phyloP scores from a whole-genome alignment of 2,797 vertebrate species.

The Pseudochaenichthys georgianus region DNA sequence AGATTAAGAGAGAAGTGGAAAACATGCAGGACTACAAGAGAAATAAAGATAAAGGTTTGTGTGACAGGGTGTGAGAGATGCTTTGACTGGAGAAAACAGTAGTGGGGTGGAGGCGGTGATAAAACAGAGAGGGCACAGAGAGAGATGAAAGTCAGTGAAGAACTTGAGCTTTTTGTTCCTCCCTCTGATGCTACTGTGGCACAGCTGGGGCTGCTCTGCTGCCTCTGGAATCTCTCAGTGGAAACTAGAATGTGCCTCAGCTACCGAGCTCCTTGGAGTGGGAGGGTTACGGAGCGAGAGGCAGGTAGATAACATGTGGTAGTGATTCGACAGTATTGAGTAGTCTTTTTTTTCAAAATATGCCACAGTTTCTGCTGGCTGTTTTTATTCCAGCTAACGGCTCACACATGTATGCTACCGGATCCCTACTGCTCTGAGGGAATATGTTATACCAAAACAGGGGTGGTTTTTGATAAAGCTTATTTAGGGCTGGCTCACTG shows the following conservation, averaged over 20 bases:
- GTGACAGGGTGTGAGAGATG: slow-evolving; percentile 27
- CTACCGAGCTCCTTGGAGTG: slow-evolving; percentile 78
- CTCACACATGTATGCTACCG: neutral
- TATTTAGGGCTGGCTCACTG: too few species aligned
- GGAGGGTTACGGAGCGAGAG: slow-evolving; percentile 8
- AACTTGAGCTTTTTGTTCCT: slow-evolving; percentile 92
- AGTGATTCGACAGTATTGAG: slow-evolving; percentile 72
- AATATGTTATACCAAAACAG: too few species aligned
- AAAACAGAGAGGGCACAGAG: slow-evolving; percentile 34
- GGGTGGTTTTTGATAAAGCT: too few species aligned
- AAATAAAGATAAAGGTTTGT: slow-evolving; percentile 35
- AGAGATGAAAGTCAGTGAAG: slow-evolving; percentile 61
- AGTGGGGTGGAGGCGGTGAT: slow-evolving; percentile 27
- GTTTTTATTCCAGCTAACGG: neutral
- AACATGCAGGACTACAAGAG: slow-evolving; percentile 31
- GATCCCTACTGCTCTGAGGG: neutral
- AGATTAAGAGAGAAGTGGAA: slow-evolving; percentile 9
- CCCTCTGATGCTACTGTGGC: slow-evolving; percentile 82
- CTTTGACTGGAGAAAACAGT: slow-evolving; percentile 31
- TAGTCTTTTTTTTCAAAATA: slow-evolving; percentile 16
- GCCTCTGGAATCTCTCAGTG: slow-evolving; percentile 59
- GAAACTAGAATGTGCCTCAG: slow-evolving; percentile 81
- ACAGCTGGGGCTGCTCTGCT: slow-evolving; percentile 87
- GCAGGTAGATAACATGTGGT: slow-evolving; percentile 7
- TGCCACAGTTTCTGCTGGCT: slow-evolving; percentile 19